These are phyloP conservation scores for Xenopus tropicalis DNA, from an alignment of 2,113 vertebrate genomes.

Conservation along the genomic window UCB_Xtro_10.0 CM004444.2:12853001-12853500, in stretches of 20 bases:
- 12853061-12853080: too few relatives aligned
- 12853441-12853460: conserved; percentile 7
- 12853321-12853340: conserved; percentile 38
- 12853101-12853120: too few relatives aligned
- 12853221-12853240: too few relatives aligned
- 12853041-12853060: too few relatives aligned
- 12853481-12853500: conserved; percentile 19
- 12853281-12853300: background rate
- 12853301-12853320: conserved; percentile 29
- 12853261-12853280: conserved; percentile 12
- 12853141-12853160: too few relatives aligned
- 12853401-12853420: conserved; percentile 36
- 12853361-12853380: conserved; percentile 27
- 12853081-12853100: too few relatives aligned
- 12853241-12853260: background rate
- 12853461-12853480: background rate
- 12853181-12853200: too few relatives aligned
- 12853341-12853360: conserved; percentile 32
- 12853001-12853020: too few relatives aligned
- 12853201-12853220: too few relatives aligned
- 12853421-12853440: conserved; percentile 34
- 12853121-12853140: too few relatives aligned
- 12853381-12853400: conserved; percentile 33
- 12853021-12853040: too few relatives aligned
- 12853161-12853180: too few relatives aligned